Evolutionary conservation across 2,888 invertebrate genomes (phyloP).

Genomic region (Cryptocheilus praepositus): DNA sequence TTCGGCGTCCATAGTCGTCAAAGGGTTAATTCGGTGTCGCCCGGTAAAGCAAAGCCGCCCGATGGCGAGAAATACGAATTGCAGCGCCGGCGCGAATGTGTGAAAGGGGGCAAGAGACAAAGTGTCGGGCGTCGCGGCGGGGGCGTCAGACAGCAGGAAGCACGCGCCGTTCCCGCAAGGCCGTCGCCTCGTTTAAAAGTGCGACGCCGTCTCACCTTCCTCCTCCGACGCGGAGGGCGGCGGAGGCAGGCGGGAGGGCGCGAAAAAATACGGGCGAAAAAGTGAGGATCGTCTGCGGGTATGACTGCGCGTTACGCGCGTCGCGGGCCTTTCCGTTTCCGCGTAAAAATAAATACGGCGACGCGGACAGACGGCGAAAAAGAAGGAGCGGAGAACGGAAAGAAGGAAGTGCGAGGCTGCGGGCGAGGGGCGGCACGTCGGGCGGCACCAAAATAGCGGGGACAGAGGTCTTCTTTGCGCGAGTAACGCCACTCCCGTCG

Average conservation of each 20-base stretch:
- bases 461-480: too few species aligned
- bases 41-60: too few species aligned
- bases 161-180: conserved; percentile 38
- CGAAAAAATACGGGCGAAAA: conserved; percentile 4
- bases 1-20: too few species aligned
- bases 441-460: neutral
- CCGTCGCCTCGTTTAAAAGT: conserved; percentile 44
- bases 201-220: conserved; percentile 38
- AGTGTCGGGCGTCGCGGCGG: neutral
- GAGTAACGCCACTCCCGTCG: too few species aligned
- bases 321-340: conserved; percentile 28
- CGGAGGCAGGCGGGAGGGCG: too few species aligned
- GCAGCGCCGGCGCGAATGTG: neutral
- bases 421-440: neutral
- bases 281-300: conserved; percentile 4
- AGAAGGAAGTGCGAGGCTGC: neutral
- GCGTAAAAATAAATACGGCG: conserved; percentile 42
- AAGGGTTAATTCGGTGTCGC: too few species aligned
- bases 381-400: conserved; percentile 19
- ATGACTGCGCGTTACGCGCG: conserved; percentile 22
- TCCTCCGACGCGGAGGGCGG: conserved; percentile 14
- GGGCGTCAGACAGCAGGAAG: conserved; percentile 20
- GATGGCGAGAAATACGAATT: too few species aligned
- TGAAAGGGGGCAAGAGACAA: neutral
- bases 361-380: conserved; percentile 22